A percentile compares a stretch with the other conserved stretches of the same genome.
Evolutionary conservation across 37 sponge, comb jelly and placozoan species (phyloP).

Genomic region (Ianthella basta): DNA sequence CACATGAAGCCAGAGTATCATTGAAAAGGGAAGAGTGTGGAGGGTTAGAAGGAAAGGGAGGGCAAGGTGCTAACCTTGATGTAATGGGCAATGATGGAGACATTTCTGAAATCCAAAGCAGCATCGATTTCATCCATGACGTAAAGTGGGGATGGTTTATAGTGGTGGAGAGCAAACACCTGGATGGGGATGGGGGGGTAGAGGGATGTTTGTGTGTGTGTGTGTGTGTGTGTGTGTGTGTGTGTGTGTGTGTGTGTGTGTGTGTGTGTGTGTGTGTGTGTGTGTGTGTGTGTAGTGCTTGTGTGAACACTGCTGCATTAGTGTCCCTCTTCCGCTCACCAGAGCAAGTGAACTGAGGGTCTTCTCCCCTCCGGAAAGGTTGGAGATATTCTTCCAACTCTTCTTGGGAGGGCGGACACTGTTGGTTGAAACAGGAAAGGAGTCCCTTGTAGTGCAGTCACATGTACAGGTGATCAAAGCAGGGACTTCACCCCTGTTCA

Average conservation of each 20-base stretch:
- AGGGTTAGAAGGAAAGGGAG: neutral
- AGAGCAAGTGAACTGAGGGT: slow-evolving; percentile 99
- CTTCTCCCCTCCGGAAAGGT: slow-evolving; percentile 98
- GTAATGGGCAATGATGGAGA: slow-evolving; percentile 97
- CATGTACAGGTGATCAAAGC: too few relatives aligned
- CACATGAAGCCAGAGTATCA: neutral
- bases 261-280: neutral
- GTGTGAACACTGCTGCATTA: too few relatives aligned
- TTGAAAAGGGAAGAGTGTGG: neutral
- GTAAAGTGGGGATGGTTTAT: slow-evolving; percentile 97
- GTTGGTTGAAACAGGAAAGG: too few relatives aligned
- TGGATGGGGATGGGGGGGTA: slow-evolving; percentile 20
- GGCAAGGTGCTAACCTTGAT: slow-evolving; percentile 76
- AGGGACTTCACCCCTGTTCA: too few relatives aligned
- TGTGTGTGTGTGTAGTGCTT: neutral
- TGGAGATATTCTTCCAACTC: slow-evolving; percentile 99
- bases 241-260: neutral
- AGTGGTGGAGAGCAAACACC: slow-evolving; percentile 99
- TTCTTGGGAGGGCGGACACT: slow-evolving; percentile 98
- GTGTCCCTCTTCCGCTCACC: slow-evolving; percentile 50
- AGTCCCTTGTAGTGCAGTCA: too few relatives aligned
- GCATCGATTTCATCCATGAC: slow-evolving; percentile 99
- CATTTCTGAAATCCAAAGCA: slow-evolving; percentile 99
- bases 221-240: neutral
- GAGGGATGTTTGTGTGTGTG: neutral